A percentile compares a stretch with the other conserved stretches of the same genome.
Conservation (phyloP, 2,888 invertebrate species). For the Agrochola lychnidis region DNA sequence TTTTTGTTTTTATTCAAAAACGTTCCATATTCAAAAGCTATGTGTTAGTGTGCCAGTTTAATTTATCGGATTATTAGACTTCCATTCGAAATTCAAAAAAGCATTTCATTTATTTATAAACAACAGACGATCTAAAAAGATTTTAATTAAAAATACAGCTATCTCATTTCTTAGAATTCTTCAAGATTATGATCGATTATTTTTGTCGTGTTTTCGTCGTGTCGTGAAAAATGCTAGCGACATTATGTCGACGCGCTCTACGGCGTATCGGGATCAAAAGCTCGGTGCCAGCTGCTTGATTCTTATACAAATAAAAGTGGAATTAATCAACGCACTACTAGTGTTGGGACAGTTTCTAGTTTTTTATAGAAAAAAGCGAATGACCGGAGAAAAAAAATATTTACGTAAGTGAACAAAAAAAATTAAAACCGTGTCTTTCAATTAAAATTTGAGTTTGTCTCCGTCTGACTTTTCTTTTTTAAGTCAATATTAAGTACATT, state of each 20-base stretch:
- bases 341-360: conserved; percentile 76
- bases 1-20: conserved; percentile 23
- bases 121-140: conserved; percentile 60
- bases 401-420: background rate
- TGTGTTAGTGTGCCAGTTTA: conserved; percentile 56
- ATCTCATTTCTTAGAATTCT: conserved; percentile 80
- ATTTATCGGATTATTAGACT: conserved; percentile 62
- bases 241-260: conserved; percentile 83
- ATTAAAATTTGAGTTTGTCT: background rate
- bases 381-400: conserved; percentile 8
- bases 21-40: conserved; percentile 55
- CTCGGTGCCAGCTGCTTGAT: conserved; percentile 83
- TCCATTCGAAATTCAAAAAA: conserved; percentile 51
- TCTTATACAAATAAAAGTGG: conserved; percentile 89
- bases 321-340: conserved; percentile 86
- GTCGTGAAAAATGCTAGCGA: conserved; percentile 84
- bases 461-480: background rate
- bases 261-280: conserved; percentile 89
- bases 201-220: conserved; percentile 84
- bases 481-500: too few species aligned
- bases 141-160: conserved; percentile 75
- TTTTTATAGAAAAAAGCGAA: conserved; percentile 45
- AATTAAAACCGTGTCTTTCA: background rate
- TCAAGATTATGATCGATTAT: conserved; percentile 88
- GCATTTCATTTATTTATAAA: conserved; percentile 59